phyloP scores from a whole-genome alignment of 2,113 vertebrate genomes.

The Gallinago jamesoni region DNA sequence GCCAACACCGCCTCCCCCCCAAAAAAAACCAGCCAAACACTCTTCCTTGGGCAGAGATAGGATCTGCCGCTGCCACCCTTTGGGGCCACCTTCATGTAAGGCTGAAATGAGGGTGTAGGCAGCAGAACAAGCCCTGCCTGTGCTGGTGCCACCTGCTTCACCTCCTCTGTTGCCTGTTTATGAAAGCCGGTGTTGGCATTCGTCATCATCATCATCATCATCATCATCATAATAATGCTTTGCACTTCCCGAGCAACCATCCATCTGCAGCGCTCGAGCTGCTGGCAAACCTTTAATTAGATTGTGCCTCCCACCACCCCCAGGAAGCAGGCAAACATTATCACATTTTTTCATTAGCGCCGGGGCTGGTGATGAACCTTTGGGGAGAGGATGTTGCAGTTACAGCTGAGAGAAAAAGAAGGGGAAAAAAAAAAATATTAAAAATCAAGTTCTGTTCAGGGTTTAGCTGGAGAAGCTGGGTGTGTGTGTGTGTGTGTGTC shows the following conservation, averaged over 20 bases:
- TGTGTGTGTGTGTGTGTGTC: no score
- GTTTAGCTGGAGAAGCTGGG: neutral
- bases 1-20: neutral
- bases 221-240: neutral
- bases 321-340: conserved; percentile 6
- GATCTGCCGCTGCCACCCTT: neutral
- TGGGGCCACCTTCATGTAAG: neutral
- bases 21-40: neutral
- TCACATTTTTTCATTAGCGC: conserved; percentile 24
- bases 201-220: neutral
- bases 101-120: neutral
- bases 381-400: neutral
- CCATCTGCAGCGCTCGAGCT: neutral
- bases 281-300: conserved; percentile 53
- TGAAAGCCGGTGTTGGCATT: neutral
- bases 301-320: neutral
- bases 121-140: neutral
- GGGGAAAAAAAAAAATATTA: neutral
- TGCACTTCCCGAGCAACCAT: conserved; percentile 14
- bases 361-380: neutral
- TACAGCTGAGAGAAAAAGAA: neutral
- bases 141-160: neutral
- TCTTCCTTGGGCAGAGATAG: neutral
- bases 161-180: conserved; percentile 23
- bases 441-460: neutral